Percentiles rank a stretch among this genome's conserved stretches.
phyloP scores from a whole-genome alignment of 2,888 invertebrate genomes.

The Marronus borbonicus region DNA sequence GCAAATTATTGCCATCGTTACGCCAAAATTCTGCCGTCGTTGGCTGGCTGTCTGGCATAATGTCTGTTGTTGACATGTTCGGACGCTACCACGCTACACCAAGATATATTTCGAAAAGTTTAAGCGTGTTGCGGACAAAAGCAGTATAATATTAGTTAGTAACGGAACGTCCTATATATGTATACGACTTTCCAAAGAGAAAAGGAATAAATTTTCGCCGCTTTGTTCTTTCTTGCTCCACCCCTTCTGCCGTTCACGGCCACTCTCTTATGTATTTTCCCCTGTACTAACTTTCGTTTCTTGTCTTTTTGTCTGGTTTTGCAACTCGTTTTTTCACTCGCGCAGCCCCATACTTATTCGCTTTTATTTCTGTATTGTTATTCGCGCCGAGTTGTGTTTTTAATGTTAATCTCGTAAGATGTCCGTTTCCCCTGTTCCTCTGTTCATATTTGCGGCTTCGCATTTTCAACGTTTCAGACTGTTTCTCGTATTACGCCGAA shows the following conservation, averaged over 20 bases:
- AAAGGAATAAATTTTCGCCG: background rate
- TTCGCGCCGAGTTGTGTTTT: conserved; percentile 5
- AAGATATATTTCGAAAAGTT: conserved; percentile 11
- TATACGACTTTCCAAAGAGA: background rate
- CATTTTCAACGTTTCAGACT: background rate
- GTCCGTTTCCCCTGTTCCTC: background rate
- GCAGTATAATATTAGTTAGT: conserved; percentile 7
- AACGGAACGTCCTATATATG: background rate
- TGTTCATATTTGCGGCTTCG: background rate
- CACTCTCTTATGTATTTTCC: too few species aligned
- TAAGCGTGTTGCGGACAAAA: background rate
- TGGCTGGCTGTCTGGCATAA: conserved; percentile 1
- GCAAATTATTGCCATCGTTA: background rate
- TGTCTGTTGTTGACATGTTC: conserved; percentile 10
- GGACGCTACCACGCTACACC: background rate
- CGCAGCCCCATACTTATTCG: too few species aligned
- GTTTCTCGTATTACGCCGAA: background rate
- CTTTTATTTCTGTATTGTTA: background rate
- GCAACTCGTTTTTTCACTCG: too few species aligned
- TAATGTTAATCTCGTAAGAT: conserved; percentile 12
- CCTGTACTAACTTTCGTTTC: background rate
- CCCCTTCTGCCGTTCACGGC: too few species aligned
- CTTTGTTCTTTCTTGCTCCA: background rate
- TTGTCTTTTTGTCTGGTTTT: background rate
- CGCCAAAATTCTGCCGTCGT: background rate